Conservation (phyloP, 1,140 invertebrate species). For the Cepaea nemoralis region DNA sequence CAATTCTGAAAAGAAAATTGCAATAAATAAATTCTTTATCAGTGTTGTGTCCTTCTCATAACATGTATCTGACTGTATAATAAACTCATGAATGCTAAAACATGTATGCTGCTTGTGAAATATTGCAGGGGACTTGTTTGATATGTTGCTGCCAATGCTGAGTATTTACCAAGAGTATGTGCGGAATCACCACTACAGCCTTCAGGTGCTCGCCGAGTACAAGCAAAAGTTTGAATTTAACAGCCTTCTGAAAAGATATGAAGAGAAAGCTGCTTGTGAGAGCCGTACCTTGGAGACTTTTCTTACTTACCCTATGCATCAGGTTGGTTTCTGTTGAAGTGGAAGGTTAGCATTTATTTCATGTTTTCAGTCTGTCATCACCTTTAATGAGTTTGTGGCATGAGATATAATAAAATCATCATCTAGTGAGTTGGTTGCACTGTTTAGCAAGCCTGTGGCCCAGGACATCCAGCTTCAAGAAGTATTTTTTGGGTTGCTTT, state of each 20-base stretch:
- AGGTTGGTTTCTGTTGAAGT: conserved; percentile 76
- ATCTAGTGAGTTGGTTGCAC: no score
- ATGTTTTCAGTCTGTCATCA: no score
- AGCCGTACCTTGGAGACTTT: conserved; percentile 89
- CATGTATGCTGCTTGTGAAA: neutral
- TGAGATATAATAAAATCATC: no score
- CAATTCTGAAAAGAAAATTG: no score
- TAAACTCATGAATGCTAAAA: no score
- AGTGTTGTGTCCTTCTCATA: no score
- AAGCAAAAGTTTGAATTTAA: conserved; percentile 88
- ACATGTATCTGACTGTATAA: no score
- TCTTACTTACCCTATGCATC: conserved; percentile 95
- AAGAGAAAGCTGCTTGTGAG: conserved; percentile 88
- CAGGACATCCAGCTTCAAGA: no score
- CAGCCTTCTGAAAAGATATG: conserved; percentile 83
- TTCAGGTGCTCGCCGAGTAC: conserved; percentile 93
- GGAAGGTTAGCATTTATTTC: neutral
- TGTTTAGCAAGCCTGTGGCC: no score
- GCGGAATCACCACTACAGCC: conserved; percentile 91
- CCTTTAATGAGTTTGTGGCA: no score
- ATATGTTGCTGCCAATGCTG: conserved; percentile 93
- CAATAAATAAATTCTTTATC: no score
- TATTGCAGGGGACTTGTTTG: conserved; percentile 87
- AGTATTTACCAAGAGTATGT: conserved; percentile 96
- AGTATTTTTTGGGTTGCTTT: no score